phyloP scores from a whole-genome alignment of 2,797 vertebrate genomes.

The Aphelocoma californica region DNA sequence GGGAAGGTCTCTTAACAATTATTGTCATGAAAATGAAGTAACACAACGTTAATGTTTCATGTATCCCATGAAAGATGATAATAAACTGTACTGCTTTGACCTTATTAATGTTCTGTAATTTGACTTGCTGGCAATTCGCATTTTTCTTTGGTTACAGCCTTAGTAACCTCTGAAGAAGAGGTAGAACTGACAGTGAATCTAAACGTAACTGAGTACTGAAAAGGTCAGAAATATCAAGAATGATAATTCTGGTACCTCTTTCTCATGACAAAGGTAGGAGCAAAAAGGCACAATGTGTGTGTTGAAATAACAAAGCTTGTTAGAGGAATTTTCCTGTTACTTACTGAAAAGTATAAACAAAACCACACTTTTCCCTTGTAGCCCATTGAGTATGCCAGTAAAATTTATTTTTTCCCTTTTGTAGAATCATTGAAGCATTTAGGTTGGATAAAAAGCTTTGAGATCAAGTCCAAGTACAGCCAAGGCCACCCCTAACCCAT shows the following conservation, averaged over 20 bases:
- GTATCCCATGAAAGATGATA: conserved; percentile 34
- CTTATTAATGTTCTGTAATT: conserved; percentile 58
- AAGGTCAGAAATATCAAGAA: conserved; percentile 35
- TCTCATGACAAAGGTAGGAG: neutral
- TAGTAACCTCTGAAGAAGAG: conserved; percentile 18
- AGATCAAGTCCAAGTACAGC: neutral
- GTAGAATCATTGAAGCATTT: fast-evolving
- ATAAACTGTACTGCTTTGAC: conserved; percentile 49
- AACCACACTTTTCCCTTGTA: neutral
- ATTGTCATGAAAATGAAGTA: conserved; percentile 40
- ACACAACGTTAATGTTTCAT: conserved; percentile 20
- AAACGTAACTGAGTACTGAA: conserved; percentile 4
- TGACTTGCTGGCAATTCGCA: conserved; percentile 22
- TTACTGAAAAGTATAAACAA: neutral
- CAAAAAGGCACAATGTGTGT: neutral
- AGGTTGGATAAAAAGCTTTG: neutral
- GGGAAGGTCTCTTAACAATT: conserved; percentile 31
- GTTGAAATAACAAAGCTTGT: neutral
- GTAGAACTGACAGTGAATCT: conserved; percentile 7
- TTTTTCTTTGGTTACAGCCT: conserved; percentile 23
- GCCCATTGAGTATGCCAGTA: neutral
- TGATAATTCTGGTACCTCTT: conserved; percentile 7
- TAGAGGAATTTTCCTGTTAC: neutral
- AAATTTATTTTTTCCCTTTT: neutral
- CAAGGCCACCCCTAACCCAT: neutral